phyloP scores from a whole-genome alignment of 2,113 vertebrate genomes.

The Pygoscelis antarcticus region DNA sequence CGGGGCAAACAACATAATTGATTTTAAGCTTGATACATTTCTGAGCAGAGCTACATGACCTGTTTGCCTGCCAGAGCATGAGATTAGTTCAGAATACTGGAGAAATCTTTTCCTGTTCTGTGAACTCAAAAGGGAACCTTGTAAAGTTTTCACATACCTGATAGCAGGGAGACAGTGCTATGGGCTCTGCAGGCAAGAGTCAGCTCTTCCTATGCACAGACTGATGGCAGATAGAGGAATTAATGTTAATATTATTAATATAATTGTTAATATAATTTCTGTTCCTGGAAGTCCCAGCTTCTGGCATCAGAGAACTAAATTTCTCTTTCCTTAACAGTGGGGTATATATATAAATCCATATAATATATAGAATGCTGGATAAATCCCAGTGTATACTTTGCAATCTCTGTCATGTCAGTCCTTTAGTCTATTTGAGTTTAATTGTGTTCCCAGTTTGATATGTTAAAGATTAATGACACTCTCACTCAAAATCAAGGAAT shows the following conservation, averaged over 20 bases:
- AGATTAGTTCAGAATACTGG: not conserved
- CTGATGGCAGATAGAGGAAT: not conserved
- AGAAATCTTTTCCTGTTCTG: not conserved
- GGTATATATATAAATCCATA: not conserved
- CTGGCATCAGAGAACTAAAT: not conserved
- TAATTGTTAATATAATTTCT: not conserved
- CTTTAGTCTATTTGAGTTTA: conserved; percentile 50
- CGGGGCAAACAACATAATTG: not conserved
- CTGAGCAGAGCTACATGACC: not conserved
- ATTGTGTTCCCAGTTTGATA: conserved; percentile 23
- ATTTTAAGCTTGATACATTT: not conserved
- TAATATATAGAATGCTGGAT: not conserved
- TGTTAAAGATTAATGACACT: conserved; percentile 47
- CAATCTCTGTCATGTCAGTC: not conserved
- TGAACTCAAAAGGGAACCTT: not conserved
- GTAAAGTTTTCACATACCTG: not conserved
- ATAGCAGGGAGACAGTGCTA: not conserved
- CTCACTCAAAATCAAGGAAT: conserved; percentile 39
- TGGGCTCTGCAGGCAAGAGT: not conserved
- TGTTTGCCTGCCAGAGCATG: not conserved
- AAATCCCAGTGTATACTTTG: not conserved
- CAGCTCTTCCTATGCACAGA: not conserved
- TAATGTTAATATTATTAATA: not conserved
- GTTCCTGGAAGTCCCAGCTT: not conserved
- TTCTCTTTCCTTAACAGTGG: not conserved